Percentiles rank a stretch among this genome's conserved stretches.
These are phyloP conservation scores for Diplosoma virens DNA, from an alignment of 23 tunicate genomes.

Conservation along the genomic window DNA sequence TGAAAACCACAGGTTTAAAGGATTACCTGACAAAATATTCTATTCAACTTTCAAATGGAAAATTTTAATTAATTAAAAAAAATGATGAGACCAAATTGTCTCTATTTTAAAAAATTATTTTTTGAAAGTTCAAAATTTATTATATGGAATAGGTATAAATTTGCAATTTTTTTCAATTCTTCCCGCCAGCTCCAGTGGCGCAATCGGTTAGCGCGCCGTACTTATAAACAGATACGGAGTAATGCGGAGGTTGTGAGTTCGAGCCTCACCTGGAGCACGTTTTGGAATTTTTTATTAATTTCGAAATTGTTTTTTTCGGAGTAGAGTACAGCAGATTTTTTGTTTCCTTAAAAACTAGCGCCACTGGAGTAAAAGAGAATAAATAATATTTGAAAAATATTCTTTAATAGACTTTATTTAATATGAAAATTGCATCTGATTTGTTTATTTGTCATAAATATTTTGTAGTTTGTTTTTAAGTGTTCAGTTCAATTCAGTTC, in stretches of 20 bases:
- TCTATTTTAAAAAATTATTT: too few relatives aligned
- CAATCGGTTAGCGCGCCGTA: slow-evolving; percentile 28
- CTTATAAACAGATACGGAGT: slow-evolving; percentile 26
- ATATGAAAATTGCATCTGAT: background rate
- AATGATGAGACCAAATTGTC: too few relatives aligned
- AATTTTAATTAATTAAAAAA: too few relatives aligned
- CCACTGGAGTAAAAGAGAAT: background rate
- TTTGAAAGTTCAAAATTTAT: too few relatives aligned
- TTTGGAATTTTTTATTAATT: background rate
- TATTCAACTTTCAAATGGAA: too few relatives aligned
- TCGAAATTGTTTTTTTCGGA: background rate
- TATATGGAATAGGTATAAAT: too few relatives aligned
- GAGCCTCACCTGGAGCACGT: slow-evolving; percentile 21
- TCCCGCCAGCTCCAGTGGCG: slow-evolving; percentile 22
- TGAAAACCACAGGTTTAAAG: too few relatives aligned
- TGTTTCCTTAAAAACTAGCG: too few relatives aligned
- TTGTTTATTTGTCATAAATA: background rate
- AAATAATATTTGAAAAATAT: background rate
- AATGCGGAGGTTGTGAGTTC: slow-evolving; percentile 35
- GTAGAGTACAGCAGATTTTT: too few relatives aligned
- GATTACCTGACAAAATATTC: too few relatives aligned
- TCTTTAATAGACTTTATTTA: background rate
- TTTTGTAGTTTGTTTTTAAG: background rate
- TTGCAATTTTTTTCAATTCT: too few relatives aligned
- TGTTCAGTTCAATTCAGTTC: background rate